These are phyloP conservation scores for Dipus sagitta DNA, from an alignment of 2,797 vertebrate genomes.

Conservation along the genomic window DNA sequence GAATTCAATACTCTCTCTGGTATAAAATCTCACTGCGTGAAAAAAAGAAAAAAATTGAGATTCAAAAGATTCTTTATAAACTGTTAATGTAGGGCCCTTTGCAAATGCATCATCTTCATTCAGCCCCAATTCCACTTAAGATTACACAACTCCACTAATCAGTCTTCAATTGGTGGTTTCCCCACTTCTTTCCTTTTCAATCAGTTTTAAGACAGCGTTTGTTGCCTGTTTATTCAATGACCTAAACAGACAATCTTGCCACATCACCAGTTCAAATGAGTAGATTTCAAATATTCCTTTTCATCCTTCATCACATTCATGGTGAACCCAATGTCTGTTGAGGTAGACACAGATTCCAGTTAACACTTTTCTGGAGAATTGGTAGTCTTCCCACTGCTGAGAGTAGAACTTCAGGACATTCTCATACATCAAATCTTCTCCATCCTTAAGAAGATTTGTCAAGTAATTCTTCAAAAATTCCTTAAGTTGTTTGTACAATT, in stretches of 20 bases:
- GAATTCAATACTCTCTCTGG: constrained; percentile 98
- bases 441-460: constrained; percentile 98
- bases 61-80: constrained; percentile 99
- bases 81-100: constrained; percentile 97
- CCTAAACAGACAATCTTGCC: constrained; percentile 98
- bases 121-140: constrained; percentile 96
- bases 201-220: constrained; percentile 97
- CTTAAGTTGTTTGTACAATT: constrained; percentile 97
- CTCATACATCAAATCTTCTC: constrained; percentile 98
- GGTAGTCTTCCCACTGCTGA: constrained; percentile 98
- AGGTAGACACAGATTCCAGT: constrained; percentile 99
- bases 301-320: constrained; percentile 97
- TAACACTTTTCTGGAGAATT: constrained; percentile 98
- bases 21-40: constrained; percentile 98
- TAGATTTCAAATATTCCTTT: constrained; percentile 96
- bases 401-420: constrained; percentile 97
- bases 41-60: constrained; percentile 98
- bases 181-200: constrained; percentile 97
- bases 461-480: constrained; percentile 98
- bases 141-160: constrained; percentile 98
- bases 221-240: constrained; percentile 99
- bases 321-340: constrained; percentile 97
- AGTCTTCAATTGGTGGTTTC: constrained; percentile 98
- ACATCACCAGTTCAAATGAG: constrained; percentile 96
- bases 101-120: constrained; percentile 98